phyloP scores from a whole-genome alignment of 2,888 invertebrate genomes.

The Lochmaea capreae region DNA sequence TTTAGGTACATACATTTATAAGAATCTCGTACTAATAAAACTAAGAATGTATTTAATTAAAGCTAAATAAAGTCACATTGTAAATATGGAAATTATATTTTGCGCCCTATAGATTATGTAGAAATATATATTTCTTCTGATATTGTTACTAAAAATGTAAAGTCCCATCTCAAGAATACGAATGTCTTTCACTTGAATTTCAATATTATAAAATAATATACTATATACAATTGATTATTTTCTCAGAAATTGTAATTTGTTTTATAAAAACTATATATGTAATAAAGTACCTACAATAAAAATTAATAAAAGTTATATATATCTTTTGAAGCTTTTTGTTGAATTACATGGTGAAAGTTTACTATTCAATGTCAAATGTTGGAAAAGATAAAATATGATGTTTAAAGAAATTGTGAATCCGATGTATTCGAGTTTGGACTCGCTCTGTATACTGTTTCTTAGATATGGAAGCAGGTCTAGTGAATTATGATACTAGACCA shows the following conservation, averaged over 20 bases:
- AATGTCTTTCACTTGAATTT: neutral
- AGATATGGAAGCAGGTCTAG: too few relatives aligned
- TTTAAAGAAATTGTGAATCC: too few relatives aligned
- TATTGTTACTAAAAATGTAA: neutral
- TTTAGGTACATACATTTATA: neutral
- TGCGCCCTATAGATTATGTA: neutral
- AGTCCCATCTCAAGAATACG: neutral
- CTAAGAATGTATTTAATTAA: neutral
- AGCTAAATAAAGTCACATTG: neutral
- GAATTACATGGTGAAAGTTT: neutral
- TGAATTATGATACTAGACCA: too few relatives aligned
- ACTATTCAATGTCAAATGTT: too few relatives aligned
- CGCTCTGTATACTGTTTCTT: too few relatives aligned
- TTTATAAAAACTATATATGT: conserved; percentile 1
- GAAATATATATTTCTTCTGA: neutral
- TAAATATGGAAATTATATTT: neutral
- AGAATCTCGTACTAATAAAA: neutral
- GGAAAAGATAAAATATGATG: too few relatives aligned
- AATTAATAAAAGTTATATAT: conserved; percentile 3
- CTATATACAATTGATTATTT: neutral
- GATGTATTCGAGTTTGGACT: too few relatives aligned
- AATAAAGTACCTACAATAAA: too few relatives aligned
- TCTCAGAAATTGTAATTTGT: neutral
- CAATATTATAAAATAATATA: neutral
- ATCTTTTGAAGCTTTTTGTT: neutral